These are phyloP conservation scores for Spinibarbus caldwelli DNA, from an alignment of 2,797 vertebrate genomes.

Conservation along the genomic window DNA sequence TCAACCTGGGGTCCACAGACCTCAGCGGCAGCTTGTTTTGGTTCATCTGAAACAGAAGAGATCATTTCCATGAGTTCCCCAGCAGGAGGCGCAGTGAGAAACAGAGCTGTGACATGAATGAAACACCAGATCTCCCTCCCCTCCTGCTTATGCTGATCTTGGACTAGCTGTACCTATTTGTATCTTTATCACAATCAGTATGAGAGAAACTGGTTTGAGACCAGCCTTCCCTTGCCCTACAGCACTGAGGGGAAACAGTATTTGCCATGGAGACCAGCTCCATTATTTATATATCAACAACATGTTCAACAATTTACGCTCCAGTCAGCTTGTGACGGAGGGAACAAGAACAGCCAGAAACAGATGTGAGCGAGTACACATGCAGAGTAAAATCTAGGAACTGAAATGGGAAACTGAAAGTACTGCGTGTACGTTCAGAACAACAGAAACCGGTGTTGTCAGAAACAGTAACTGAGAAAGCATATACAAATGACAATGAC, in stretches of 20 bases:
- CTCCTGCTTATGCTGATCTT: not conserved
- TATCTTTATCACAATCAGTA: constrained; percentile 6
- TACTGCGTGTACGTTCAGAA: not conserved
- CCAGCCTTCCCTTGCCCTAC: not conserved
- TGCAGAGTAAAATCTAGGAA: constrained; percentile 32
- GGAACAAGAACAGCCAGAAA: constrained; percentile 61
- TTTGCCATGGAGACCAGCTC: constrained; percentile 20
- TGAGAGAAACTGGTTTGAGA: constrained; percentile 4
- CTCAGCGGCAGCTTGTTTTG: constrained; percentile 90
- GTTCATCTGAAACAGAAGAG: constrained; percentile 83
- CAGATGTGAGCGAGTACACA: constrained; percentile 66
- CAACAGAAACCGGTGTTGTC: constrained; percentile 14
- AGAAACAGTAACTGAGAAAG: constrained; percentile 6
- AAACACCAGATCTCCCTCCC: constrained; percentile 16
- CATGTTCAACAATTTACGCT: constrained; percentile 49
- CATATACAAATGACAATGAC: not conserved
- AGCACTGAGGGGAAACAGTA: not conserved
- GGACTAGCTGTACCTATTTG: not conserved
- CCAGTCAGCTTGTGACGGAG: constrained; percentile 32
- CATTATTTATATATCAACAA: constrained; percentile 55
- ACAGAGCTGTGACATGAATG: constrained; percentile 48
- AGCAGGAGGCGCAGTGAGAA: constrained; percentile 74
- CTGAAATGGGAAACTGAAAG: constrained; percentile 41
- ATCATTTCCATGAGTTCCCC: constrained; percentile 54
- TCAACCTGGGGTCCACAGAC: constrained; percentile 87